Evolutionary conservation across 2,888 invertebrate genomes (phyloP), one percentile per base, ranked within the genome.

Genomic region (Drosophila monieri): DNA sequence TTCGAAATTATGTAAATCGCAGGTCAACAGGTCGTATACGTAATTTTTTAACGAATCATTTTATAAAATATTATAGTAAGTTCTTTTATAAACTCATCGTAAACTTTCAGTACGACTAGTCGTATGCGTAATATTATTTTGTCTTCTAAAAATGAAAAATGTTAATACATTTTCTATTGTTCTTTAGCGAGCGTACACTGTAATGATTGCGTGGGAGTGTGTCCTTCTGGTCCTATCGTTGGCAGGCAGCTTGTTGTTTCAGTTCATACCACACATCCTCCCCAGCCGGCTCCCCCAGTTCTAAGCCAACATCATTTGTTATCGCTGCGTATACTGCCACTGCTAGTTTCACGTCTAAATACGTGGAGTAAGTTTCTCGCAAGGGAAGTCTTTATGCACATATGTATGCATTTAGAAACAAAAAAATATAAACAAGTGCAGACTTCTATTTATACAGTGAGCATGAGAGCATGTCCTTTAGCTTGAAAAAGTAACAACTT

Each of bases 251-350:
- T 57, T 43, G 18, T 54, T 48, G 39, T 14, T 9, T 1, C 15
- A 18, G 39, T 41, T 43, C 21, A 9, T 10, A 12, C 15, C 6
- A 25, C 15, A 27, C 32, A 47, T 67, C 67, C 52, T 23, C 27
- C 27, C 39, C 51, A 47, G 47, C 56, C 44, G 43, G 54, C 70
- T 52, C 47, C 65, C 48, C 39, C 14, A 59, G 69, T 49, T 68
- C 32, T 48, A 35, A 58, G 76, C 67, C 84, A 76, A 68, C 58
- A 76, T 80, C 86, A 76, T 85, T 85, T 80, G 78, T 80, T 73
- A 71, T 76, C 62, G 78, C 46, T 79, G 74, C 77, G 85, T 78
- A 78, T 74, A 85, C 52, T 70, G 62, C 73, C 76, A 56, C 55
- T 35, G 61, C 68, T 58, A 66, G 61, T 74, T 77, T 53, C 67